These are phyloP conservation scores for Oconnorella tubifera DNA, from an alignment of 2,888 invertebrate genomes.

Conservation along the genomic window DNA sequence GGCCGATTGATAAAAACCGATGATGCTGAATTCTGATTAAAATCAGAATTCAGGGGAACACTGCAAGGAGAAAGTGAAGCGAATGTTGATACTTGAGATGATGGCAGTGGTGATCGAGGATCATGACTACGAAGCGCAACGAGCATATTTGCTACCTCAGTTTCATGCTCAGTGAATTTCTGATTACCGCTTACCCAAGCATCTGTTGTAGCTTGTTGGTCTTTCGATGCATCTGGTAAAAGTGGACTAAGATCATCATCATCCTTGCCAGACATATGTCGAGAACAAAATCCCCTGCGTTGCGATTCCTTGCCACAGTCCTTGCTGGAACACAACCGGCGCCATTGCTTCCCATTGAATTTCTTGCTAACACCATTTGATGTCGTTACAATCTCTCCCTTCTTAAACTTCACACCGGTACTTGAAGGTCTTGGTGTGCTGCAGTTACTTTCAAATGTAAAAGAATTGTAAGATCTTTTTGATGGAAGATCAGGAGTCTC, in stretches of 20 bases:
- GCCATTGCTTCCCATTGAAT: conserved; percentile 99
- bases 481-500: conserved; percentile 17
- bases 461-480: conserved; percentile 43
- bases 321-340: conserved; percentile 90
- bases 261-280: conserved; percentile 88
- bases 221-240: not conserved
- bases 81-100: too few relatives aligned
- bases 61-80: too few relatives aligned
- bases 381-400: conserved; percentile 91
- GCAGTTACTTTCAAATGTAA: conserved; percentile 50
- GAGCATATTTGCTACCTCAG: conserved; percentile 93
- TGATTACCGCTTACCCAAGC: not conserved
- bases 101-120: not conserved
- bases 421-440: conserved; percentile 52
- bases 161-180: conserved; percentile 61
- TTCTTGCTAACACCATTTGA: conserved; percentile 92
- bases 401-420: conserved; percentile 58
- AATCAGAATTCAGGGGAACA: too few relatives aligned
- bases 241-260: conserved; percentile 47
- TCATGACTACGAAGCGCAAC: conserved; percentile 71
- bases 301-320: conserved; percentile 96
- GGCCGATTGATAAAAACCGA: too few relatives aligned
- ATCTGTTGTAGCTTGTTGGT: not conserved
- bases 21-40: too few relatives aligned
- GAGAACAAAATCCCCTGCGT: conserved; percentile 89